These are phyloP conservation scores for Mellivora capensis DNA, from an alignment of 2,113 vertebrate genomes.

Conservation along the genomic window DNA sequence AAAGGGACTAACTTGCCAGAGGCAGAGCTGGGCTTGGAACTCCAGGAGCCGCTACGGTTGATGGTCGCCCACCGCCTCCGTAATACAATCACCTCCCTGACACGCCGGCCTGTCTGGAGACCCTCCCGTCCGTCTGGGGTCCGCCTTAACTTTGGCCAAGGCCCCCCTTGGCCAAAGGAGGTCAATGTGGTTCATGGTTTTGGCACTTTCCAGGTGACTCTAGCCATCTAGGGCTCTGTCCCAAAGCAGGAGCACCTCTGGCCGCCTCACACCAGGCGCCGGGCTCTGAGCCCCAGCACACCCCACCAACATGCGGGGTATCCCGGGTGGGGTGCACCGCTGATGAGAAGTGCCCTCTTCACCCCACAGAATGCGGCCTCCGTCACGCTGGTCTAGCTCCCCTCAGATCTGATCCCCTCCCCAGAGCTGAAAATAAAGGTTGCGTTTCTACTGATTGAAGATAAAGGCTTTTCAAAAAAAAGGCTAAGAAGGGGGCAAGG, in stretches of 20 bases:
- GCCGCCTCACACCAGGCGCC: accelerated
- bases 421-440: conserved; percentile 15
- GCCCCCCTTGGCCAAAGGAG: background rate
- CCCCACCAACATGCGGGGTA: accelerated
- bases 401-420: background rate
- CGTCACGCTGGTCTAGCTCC: accelerated
- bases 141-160: background rate
- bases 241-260: background rate
- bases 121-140: accelerated
- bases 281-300: background rate
- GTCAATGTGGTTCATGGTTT: background rate
- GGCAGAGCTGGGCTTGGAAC: background rate
- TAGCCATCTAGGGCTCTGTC: background rate
- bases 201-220: background rate
- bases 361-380: accelerated
- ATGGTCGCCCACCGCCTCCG: accelerated
- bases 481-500: background rate
- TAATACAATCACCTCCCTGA: background rate
- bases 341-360: too few relatives aligned
- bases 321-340: accelerated
- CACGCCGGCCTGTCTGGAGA: too few relatives aligned
- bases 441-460: background rate
- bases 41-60: background rate
- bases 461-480: conserved; percentile 6
- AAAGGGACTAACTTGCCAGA: background rate